Base-by-base conservation (phyloP, 2,797 vertebrate species). In the Peromyscus attwateri region DNA sequence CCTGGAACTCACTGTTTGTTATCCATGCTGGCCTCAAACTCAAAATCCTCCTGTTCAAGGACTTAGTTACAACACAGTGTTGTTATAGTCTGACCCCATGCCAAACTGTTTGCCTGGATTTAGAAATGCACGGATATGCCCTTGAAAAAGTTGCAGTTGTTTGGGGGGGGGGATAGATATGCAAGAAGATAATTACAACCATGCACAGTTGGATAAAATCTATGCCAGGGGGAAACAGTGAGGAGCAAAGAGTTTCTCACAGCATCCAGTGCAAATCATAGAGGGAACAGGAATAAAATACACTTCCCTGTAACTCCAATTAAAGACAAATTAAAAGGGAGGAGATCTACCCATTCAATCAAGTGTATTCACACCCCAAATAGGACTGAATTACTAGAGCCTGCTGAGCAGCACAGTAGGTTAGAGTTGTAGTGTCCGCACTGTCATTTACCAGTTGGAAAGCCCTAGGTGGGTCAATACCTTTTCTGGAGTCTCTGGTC, bases 181-280 rank as follows among this genome's bases (percentile, higher is more conserved):
- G 77, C 64, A 64, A 80, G 85, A 43, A 83, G 88, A 92, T 95
- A 95, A 96, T 87, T 88, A 46, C 70, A 87, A 43, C 17, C 29
- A 64, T 7, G 64, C 6, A 81, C 40, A 81, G n/a, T 81, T 87
- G 49, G 57, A 80, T 85, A 96, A 96, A 34, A 73, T 93, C 37
- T 89, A 37, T 52, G 77, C 80, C 64, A 55, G 80, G 87, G 68
- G 81, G 37, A 94, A 93, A 52, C 29, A 40, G 40, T 43, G 49
- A 96, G 80, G 60, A 84, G 82, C 16, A 76, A 87, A 84, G 60
- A 76, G 57, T 80, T 94, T 93, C 90, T 89, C 87, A 88, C 3
- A 82, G 76, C 19, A 60, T 94, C 68, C 62, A 77, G 14, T 46
- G 40, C 49, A 94, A 93, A 93, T 46, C 66, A 73, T 7, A 73